These are phyloP conservation scores for Callospermophilus lateralis DNA, from an alignment of 2,113 vertebrate genomes.

Conservation along the genomic window DNA sequence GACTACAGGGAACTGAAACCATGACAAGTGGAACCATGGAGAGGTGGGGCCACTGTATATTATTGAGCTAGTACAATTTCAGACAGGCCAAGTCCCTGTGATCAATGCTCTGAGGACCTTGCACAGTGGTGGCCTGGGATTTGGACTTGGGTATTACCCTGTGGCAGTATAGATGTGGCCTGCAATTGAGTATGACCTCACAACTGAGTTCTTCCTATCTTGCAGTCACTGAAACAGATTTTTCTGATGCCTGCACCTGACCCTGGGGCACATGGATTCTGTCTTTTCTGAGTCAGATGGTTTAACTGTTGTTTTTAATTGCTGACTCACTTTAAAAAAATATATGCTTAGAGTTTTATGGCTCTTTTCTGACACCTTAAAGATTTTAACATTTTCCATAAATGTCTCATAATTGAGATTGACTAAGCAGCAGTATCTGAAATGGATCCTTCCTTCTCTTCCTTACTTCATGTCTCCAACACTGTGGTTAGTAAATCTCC, in stretches of 20 bases:
- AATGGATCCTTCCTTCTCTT: neutral
- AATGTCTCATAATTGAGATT: conserved; percentile 26
- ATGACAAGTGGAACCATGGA: neutral
- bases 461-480: neutral
- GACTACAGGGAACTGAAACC: neutral
- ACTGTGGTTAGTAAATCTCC: neutral
- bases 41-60: neutral
- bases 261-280: neutral
- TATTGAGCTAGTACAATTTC: neutral
- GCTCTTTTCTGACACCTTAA: conserved; percentile 12
- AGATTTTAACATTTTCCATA: conserved; percentile 46
- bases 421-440: neutral
- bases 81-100: neutral
- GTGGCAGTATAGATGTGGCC: neutral
- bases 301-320: conserved; percentile 38
- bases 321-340: neutral
- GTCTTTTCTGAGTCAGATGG: neutral
- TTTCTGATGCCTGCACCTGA: neutral
- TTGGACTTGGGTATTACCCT: neutral
- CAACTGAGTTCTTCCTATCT: neutral
- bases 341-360: neutral
- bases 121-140: neutral
- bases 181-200: neutral
- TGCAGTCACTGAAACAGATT: neutral
- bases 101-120: neutral